Conservation (phyloP, 2,113 vertebrate species). For the Chaetura pelagica region DNA sequence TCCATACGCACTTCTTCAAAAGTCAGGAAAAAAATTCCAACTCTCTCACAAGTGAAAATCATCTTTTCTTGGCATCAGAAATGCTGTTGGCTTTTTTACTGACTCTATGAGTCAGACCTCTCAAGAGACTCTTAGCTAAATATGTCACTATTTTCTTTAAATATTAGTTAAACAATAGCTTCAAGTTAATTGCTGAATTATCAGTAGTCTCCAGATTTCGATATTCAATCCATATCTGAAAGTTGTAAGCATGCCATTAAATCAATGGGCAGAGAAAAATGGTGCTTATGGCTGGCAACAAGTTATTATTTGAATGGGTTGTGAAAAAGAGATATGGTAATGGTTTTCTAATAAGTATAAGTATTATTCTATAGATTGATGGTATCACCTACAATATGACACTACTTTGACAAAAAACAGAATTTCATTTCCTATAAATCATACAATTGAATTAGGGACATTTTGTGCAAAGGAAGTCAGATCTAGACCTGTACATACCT, state of each 20-base stretch:
- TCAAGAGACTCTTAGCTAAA: constrained; percentile 7
- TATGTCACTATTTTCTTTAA: constrained; percentile 35
- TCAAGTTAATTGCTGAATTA: constrained; percentile 29
- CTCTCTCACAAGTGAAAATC: neutral
- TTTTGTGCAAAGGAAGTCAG: neutral
- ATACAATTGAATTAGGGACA: neutral
- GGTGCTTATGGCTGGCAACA: neutral
- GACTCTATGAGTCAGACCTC: constrained; percentile 5
- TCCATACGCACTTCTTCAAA: neutral
- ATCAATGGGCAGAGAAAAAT: neutral
- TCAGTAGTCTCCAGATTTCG: neutral
- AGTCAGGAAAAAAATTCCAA: neutral
- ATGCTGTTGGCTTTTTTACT: neutral
- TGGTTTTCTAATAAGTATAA: neutral
- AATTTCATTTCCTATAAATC: neutral
- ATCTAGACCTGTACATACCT: neutral
- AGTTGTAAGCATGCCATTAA: neutral
- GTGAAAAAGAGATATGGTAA: neutral
- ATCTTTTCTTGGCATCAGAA: constrained; percentile 14
- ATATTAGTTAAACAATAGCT: constrained; percentile 30
- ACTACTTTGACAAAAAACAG: neutral
- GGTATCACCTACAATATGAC: neutral
- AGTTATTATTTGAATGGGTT: neutral
- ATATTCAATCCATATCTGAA: neutral
- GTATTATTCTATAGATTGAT: neutral